Conservation (phyloP, 2,113 vertebrate genomes). For the Smithornis capensis region DNA sequence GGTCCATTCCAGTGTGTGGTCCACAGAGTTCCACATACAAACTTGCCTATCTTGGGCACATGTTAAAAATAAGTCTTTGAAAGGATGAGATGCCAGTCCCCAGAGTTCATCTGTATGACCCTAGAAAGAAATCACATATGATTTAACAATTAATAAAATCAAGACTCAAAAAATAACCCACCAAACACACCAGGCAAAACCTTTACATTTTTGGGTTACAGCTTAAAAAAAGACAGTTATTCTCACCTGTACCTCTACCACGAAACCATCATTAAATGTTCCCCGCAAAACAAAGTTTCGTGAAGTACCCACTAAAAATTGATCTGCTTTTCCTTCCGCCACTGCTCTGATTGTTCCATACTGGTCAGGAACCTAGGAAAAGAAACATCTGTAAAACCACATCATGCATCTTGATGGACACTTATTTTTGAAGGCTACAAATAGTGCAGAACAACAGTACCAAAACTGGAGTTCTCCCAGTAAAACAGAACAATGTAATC, state of each 20-base stretch:
- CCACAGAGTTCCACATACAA: constrained; percentile 89
- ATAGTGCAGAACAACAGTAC: accelerated
- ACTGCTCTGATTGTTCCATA: constrained; percentile 94
- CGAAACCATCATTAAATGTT: constrained; percentile 93
- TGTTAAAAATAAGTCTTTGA: constrained; percentile 89
- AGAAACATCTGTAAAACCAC: constrained; percentile 3
- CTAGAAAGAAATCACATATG: constrained; percentile 65
- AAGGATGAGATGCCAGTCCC: constrained; percentile 94
- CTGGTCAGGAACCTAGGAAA: constrained; percentile 90
- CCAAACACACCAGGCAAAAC: not conserved
- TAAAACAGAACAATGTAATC: not conserved
- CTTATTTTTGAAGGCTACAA: not conserved
- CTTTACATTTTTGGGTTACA: not conserved
- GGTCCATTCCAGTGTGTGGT: constrained; percentile 93
- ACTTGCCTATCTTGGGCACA: constrained; percentile 96
- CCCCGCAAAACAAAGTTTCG: constrained; percentile 93
- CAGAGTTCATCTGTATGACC: constrained; percentile 98
- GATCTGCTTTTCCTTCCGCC: constrained; percentile 91
- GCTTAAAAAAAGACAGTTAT: not conserved
- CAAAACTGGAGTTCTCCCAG: not conserved
- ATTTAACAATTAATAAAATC: not conserved
- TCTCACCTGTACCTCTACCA: constrained; percentile 92
- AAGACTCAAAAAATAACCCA: not conserved
- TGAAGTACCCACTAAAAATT: constrained; percentile 94
- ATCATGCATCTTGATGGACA: not conserved